These are phyloP conservation scores for Pristionchus entomophagus DNA, from an alignment of 2,888 invertebrate genomes.

Conservation along the genomic window DNA sequence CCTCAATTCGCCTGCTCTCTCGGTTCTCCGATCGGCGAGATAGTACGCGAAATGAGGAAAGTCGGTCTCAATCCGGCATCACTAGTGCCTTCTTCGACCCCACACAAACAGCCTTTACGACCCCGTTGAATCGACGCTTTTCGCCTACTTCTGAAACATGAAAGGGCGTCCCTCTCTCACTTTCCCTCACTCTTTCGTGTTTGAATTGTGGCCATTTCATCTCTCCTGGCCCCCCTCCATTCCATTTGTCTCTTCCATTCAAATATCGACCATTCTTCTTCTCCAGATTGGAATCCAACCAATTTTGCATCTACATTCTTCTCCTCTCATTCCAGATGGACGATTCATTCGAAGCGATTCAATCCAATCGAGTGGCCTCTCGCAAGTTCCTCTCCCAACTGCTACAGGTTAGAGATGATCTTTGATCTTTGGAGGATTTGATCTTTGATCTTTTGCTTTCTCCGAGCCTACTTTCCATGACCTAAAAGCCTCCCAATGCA, in stretches of 20 bases:
- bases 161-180: neutral
- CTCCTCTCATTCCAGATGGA: conserved; percentile 6
- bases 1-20: too few species aligned
- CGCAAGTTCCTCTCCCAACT: conserved; percentile 47
- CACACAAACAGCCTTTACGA: neutral
- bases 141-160: neutral
- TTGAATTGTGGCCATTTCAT: conserved; percentile 3
- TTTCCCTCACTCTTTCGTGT: conserved; percentile 13
- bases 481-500: neutral
- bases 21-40: too few species aligned
- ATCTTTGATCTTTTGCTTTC: neutral
- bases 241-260: conserved; percentile 27
- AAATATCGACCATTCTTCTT: conserved; percentile 6
- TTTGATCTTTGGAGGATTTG: neutral
- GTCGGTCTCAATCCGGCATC: too few species aligned
- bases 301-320: neutral
- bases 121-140: neutral
- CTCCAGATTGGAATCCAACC: conserved; percentile 7
- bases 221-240: neutral
- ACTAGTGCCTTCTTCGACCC: neutral
- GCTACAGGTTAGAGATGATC: conserved; percentile 26
- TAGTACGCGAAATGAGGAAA: too few species aligned
- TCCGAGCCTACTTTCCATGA: neutral
- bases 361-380: conserved; percentile 46
- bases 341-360: conserved; percentile 39